Evolutionary conservation across 2,113 vertebrate genomes (phyloP), one percentile per base, ranked within the genome.

Genomic region (Pseudorectes ferrugineus): DNA sequence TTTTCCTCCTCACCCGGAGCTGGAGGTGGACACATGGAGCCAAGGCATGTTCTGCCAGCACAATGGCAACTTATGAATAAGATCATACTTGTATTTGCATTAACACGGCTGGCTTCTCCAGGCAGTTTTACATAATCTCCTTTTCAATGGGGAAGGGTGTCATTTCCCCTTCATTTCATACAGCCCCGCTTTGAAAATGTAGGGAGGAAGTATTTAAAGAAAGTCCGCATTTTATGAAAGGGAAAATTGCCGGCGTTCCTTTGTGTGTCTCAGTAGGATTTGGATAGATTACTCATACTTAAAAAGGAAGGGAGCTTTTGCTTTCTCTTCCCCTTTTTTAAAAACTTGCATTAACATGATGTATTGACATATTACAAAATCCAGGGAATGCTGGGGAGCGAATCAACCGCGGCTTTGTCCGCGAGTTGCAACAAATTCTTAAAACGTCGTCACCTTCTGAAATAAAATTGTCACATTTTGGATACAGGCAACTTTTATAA

Each of bases 81-180:
- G 95, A 96, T 97, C 95, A 96, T 96, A 97, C 97, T 98, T 98
- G 97, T 98, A 97, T 97, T 97, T 97, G 97, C 97, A 97, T 97
- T 97, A 93, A 61, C 92, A 96, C 84, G 85, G 97, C 97, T 98
- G 97, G 96, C 97, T 98, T 98, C 97, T 97, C 96, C 95, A 95
- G 94, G 96, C 95, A 96, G 61, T 98, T 98, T 98, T 98, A 97
- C 97, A 98, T 98, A 98, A 98, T 98, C 97, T 98, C 97, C 93
- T 98, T 97, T 98, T 98, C 97, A 98, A 97, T 97, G 97, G 96
- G 93, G 92, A 97, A 97, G 96, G 97, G 97, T 97, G 97, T 98
- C 96, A 98, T 98, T 98, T 98, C 97, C 97, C 96, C 97, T 97
- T 98, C 96, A 98, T 97, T 98, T 98, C 96, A 97, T 97, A 97